These are phyloP conservation scores for Mus caroli DNA, from an alignment of 2,797 vertebrate species.

Conservation along the genomic window DNA sequence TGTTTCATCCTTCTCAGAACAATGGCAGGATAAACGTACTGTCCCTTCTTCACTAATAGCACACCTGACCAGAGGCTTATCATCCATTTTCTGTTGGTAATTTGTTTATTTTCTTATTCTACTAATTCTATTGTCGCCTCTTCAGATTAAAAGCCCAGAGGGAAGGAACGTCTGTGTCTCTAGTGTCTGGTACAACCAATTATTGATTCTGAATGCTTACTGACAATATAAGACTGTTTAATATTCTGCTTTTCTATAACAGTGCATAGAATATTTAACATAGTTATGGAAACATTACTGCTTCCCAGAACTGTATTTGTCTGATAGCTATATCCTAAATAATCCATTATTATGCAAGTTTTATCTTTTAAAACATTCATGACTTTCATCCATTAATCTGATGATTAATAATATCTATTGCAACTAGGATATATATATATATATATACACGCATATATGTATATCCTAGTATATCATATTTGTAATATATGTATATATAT, in stretches of 20 bases:
- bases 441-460: too few species aligned
- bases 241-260: conserved; percentile 21
- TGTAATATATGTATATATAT: background rate
- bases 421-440: background rate
- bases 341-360: background rate
- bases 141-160: background rate
- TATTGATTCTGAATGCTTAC: background rate
- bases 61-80: conserved; percentile 23
- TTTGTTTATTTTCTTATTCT: conserved; percentile 57
- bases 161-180: background rate
- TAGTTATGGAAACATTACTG: conserved; percentile 36
- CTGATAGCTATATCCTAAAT: background rate
- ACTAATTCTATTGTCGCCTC: background rate
- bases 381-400: conserved; percentile 4
- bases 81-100: conserved; percentile 18
- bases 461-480: too few species aligned
- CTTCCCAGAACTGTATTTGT: conserved; percentile 23
- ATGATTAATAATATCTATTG: conserved; percentile 19
- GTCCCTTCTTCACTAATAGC: conserved; percentile 20
- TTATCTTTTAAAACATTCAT: conserved; percentile 55
- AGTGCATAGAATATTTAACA: background rate
- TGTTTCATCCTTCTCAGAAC: conserved; percentile 5
- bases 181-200: background rate
- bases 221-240: background rate
- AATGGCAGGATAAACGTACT: conserved; percentile 8